These are phyloP conservation scores for Australoheros scitulus DNA, from an alignment of 2,113 vertebrate genomes.

Conservation along the genomic window DNA sequence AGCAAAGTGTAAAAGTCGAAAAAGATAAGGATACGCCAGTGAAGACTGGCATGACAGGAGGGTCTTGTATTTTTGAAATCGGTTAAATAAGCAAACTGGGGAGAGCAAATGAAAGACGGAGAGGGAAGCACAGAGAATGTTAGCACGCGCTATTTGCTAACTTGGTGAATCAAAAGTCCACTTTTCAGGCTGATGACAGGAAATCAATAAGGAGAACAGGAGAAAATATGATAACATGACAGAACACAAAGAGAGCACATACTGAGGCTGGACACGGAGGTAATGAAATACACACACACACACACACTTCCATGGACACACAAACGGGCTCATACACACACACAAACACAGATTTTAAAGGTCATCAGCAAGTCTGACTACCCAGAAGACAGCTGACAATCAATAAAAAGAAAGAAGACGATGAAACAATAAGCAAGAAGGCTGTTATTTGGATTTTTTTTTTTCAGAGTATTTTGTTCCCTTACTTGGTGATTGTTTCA, in stretches of 20 bases:
- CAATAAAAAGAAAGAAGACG: slow-evolving; percentile 65
- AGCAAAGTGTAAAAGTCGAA: slow-evolving; percentile 24
- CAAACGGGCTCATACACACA: slow-evolving; percentile 25
- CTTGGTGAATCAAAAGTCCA: slow-evolving; percentile 61
- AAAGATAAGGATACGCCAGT: slow-evolving; percentile 24
- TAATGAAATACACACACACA: slow-evolving; percentile 38
- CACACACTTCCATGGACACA: slow-evolving; percentile 10
- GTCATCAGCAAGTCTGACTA: slow-evolving; percentile 72
- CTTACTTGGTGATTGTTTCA: slow-evolving; percentile 44
- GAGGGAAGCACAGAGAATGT: neutral
- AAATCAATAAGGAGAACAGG: slow-evolving; percentile 67
- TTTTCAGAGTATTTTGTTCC: slow-evolving; percentile 54
- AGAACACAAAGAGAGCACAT: slow-evolving; percentile 60
- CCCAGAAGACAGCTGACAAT: slow-evolving; percentile 73
- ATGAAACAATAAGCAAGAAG: slow-evolving; percentile 50
- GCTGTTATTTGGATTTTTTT: slow-evolving; percentile 46
- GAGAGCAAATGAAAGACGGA: slow-evolving; percentile 28
- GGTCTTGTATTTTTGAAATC: slow-evolving; percentile 27
- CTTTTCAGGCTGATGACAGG: slow-evolving; percentile 59
- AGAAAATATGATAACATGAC: slow-evolving; percentile 75
- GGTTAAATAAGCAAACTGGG: slow-evolving; percentile 21
- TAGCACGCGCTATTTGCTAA: slow-evolving; percentile 47
- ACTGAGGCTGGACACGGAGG: slow-evolving; percentile 43
- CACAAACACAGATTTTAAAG: slow-evolving; percentile 67
- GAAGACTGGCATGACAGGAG: slow-evolving; percentile 12